phyloP scores from a whole-genome alignment of 2,113 vertebrate genomes.

The Rhinoderma darwinii region DNA sequence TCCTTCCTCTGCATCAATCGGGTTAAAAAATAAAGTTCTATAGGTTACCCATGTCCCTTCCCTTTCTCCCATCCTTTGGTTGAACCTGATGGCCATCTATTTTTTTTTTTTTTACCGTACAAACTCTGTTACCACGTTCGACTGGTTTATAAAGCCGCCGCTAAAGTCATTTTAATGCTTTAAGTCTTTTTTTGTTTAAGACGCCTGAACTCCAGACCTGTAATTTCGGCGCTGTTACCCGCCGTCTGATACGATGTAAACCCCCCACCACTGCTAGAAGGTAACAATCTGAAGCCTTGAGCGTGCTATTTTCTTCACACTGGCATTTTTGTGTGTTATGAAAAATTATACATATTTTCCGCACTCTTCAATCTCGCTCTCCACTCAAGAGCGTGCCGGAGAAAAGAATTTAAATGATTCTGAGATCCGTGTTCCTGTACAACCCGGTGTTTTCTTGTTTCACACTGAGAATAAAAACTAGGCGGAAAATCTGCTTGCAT shows the following conservation, averaged over 20 bases:
- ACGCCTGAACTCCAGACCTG: background rate
- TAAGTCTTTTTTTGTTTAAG: background rate
- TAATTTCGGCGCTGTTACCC: background rate
- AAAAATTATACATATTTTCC: constrained; percentile 47
- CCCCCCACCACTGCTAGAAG: background rate
- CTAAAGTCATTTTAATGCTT: background rate
- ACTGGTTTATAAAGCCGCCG: background rate
- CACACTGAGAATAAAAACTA: background rate
- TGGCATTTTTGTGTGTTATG: constrained; percentile 44
- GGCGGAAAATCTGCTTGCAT: background rate
- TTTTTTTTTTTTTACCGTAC: too few relatives aligned
- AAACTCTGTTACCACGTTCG: too few relatives aligned
- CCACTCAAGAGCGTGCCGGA: constrained; percentile 3
- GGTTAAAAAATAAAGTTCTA: too few relatives aligned
- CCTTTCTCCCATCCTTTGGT: too few relatives aligned
- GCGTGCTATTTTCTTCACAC: constrained; percentile 26
- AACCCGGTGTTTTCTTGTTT: constrained; percentile 14
- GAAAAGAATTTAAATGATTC: background rate
- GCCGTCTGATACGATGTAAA: background rate
- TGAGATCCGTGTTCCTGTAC: background rate
- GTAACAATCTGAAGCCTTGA: background rate
- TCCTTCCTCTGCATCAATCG: too few relatives aligned
- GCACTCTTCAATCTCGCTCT: background rate
- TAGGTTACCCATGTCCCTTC: too few relatives aligned
- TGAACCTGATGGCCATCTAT: too few relatives aligned